Evolutionary conservation across 2,797 vertebrate species (phyloP), one percentile per base, ranked within the genome.

Genomic region (Clarias fuscus): DNA sequence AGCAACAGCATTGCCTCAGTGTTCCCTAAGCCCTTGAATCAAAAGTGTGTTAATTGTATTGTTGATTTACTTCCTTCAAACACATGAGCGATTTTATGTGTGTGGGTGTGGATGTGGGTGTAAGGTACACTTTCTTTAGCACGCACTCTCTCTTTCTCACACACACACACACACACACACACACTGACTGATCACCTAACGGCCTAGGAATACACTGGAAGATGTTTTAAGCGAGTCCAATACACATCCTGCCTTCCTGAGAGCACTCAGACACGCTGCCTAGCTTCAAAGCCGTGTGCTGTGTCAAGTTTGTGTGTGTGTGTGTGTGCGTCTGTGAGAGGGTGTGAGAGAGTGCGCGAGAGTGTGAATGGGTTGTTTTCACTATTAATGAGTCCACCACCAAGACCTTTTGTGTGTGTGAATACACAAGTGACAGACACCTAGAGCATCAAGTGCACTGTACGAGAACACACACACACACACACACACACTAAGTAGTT

Each of bases 331-430:
- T 24, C 77, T 81, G 56, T 85, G 76, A 87, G 81, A 65, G 81
- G 76, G 82, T 87, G 77, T 43, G 86, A 48, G 85, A 85, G 83
- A 14, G 68, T 71, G 37, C 77, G 82, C 86, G 65, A n/a, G 86
- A 58, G 87, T 85, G 85, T 78, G 77, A 70, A 70, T 53, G 78
- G 20, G 68, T 84, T 88, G 80, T 88, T 88, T 84, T 30, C 73
- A 62, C 75, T 80, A 62, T 81, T 84, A 83, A 86, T 89, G 88
- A 33, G 37, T 85, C 56, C n/a, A 75, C 84, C 61, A 85, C 80
- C 73, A 79, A 48, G 10, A 62, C 81, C 87, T 84, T 85, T 59
- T 81, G 62, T 83, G 43, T 85, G 77, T 70, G 43, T 17, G 77
- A 88, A 88, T 86, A 86, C 88, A 85, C 86, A 87, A 72, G 37